phyloP scores from a whole-genome alignment of 2,888 invertebrate species.

The Loripinus fragilis region DNA sequence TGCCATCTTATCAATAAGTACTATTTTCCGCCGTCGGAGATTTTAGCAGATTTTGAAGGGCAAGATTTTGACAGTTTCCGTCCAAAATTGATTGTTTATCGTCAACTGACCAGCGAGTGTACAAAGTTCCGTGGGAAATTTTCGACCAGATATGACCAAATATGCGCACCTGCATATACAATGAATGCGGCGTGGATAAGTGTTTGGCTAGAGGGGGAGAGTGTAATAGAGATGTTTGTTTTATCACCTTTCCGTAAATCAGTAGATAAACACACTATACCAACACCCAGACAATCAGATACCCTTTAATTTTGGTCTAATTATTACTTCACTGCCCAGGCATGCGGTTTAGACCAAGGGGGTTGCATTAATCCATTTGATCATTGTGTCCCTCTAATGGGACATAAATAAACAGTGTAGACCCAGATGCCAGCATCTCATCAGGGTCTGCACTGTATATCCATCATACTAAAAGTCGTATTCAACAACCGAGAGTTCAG shows the following conservation, averaged over 20 bases:
- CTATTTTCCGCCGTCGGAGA: not conserved
- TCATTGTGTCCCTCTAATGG: too few species aligned
- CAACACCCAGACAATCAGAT: not conserved
- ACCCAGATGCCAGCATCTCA: too few species aligned
- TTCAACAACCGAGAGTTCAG: too few species aligned
- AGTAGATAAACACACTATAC: constrained; percentile 8
- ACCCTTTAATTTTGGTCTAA: not conserved
- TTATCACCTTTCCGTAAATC: constrained; percentile 21
- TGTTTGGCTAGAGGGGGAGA: not conserved
- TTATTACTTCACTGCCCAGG: not conserved
- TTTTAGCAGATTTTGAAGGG: not conserved
- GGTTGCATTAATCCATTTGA: too few species aligned
- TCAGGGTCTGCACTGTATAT: too few species aligned
- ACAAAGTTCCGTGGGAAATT: not conserved
- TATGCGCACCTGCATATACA: constrained; percentile 3
- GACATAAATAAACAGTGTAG: too few species aligned
- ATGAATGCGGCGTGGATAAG: not conserved
- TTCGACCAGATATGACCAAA: not conserved
- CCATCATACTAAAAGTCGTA: too few species aligned
- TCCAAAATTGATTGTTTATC: constrained; percentile 8
- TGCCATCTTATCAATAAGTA: not conserved
- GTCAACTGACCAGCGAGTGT: not conserved
- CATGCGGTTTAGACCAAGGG: too few species aligned
- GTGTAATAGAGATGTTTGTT: constrained; percentile 15
- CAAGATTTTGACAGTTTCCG: constrained; percentile 13